A percentile compares a stretch with the other conserved stretches of the same genome.
Conservation (phyloP, 2,888 invertebrate species). For the Strigamia maritima region DNA sequence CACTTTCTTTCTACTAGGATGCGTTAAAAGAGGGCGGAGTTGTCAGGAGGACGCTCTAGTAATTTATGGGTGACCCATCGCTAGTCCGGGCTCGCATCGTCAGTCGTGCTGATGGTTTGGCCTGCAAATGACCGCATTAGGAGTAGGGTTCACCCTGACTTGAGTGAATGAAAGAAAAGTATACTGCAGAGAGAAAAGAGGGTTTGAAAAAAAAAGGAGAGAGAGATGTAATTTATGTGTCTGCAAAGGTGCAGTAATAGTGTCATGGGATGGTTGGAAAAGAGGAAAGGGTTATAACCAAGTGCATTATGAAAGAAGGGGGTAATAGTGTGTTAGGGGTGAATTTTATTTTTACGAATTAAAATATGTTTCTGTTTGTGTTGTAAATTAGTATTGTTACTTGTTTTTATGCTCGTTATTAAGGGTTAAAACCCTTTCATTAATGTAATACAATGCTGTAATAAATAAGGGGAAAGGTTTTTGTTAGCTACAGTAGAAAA, state of each 20-base stretch:
- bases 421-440: conserved; percentile 15
- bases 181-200: conserved; percentile 5
- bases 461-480: conserved; percentile 1
- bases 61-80: conserved; percentile 15
- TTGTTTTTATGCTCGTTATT: not conserved
- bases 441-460: conserved; percentile 5
- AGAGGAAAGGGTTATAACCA: conserved; percentile 10
- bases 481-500: not conserved
- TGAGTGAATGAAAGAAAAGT: conserved; percentile 15
- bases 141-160: conserved; percentile 15
- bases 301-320: conserved; percentile 2
- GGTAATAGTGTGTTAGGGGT: not conserved
- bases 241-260: conserved; percentile 15
- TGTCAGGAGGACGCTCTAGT: not conserved
- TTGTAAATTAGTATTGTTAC: not conserved
- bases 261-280: conserved; percentile 10
- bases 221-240: conserved; percentile 12
- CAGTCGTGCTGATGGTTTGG: conserved; percentile 5
- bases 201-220: not conserved
- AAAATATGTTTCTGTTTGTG: not conserved
- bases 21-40: conserved; percentile 10
- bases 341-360: not conserved
- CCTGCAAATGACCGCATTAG: conserved; percentile 15
- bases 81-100: conserved; percentile 10
- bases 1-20: not conserved